Base-by-base conservation (phyloP, 2,797 vertebrate genomes). In the Bryconaethiops microstoma region DNA sequence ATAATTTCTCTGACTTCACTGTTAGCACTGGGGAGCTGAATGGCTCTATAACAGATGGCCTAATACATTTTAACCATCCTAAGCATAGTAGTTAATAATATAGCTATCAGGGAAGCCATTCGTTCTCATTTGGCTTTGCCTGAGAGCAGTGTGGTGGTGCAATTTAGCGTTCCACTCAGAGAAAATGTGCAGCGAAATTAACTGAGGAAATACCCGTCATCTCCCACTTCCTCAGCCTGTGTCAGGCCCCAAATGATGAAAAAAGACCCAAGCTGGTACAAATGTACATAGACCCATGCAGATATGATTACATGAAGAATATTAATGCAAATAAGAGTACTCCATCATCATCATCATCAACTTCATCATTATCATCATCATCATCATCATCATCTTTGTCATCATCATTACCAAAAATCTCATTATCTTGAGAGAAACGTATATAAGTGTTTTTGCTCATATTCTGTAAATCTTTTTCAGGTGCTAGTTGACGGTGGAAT, bases 11-110 rank as follows among this genome's bases (percentile, higher is more conserved):
- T 83, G 88, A 92, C 90, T 93, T 93, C 90, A 93, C 91, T 92
- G 89, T 93, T 93, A 92, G 90, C 86, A 76, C 89, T 87, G 88
- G 90, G 90, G 90, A 91, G 88, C 90, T 76, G 86, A 92, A 92
- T 90, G 89, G 91, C 90, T 93, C 92, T 90, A 92, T 92, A 93
- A 91, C 86, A 91, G 88, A 90, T 85, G 79, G 83, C 79, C 89
- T 92, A 92, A 93, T 93, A 89, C 81, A 75, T 90, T 88, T 89
- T 86, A 92, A 92, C 90, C 90, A 88, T 85, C 80, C 86, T 86
- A 85, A 83, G 85, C 90, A 82, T 81, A 88, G 88, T 91, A 91
- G 91, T 92, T 92, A 92, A 94, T 95, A 93, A 94, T 91, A 91
- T 87, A 84, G 76, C 87, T 86, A 90, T 92, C 91, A 92, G 90